phyloP scores from a whole-genome alignment of 2,888 invertebrate species.

The Lobophora halterata region DNA sequence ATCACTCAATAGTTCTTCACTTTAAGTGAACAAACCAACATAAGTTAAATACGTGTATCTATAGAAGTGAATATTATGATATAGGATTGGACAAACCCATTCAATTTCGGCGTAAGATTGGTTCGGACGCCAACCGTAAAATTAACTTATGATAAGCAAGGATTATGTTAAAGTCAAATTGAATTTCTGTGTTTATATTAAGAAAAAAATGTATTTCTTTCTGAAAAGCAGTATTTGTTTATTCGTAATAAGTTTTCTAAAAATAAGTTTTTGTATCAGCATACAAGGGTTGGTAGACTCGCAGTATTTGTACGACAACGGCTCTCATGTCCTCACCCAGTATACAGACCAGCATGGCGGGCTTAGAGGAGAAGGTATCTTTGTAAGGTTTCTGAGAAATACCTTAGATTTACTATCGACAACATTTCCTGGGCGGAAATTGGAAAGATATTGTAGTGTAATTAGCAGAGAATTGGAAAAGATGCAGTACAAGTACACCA shows the following conservation, averaged over 20 bases:
- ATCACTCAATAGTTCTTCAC: too few relatives aligned
- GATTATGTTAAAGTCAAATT: constrained; percentile 4
- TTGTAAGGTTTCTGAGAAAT: constrained; percentile 48
- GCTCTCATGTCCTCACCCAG: neutral
- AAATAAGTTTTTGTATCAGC: constrained; percentile 9
- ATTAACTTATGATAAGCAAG: constrained; percentile 26
- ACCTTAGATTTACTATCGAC: constrained; percentile 42
- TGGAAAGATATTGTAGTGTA: constrained; percentile 41
- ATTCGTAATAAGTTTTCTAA: constrained; percentile 11
- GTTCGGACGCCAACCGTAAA: constrained; percentile 31
- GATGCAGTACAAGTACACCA: constrained; percentile 37
- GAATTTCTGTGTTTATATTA: neutral
- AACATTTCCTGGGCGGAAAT: constrained; percentile 37
- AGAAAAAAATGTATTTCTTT: constrained; percentile 5
- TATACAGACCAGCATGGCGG: neutral
- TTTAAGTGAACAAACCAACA: too few relatives aligned
- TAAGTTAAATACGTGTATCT: too few relatives aligned
- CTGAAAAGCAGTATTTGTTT: neutral
- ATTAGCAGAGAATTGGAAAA: constrained; percentile 37
- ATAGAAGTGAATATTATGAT: too few relatives aligned
- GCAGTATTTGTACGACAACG: neutral
- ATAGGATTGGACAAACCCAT: too few relatives aligned
- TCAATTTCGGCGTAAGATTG: constrained; percentile 23
- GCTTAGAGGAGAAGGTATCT: constrained; percentile 37
- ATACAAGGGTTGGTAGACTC: constrained; percentile 3